A percentile compares a stretch with the other conserved stretches of the same genome.
phyloP scores from a whole-genome alignment of 2,888 invertebrate genomes.

The Auanema sp. region DNA sequence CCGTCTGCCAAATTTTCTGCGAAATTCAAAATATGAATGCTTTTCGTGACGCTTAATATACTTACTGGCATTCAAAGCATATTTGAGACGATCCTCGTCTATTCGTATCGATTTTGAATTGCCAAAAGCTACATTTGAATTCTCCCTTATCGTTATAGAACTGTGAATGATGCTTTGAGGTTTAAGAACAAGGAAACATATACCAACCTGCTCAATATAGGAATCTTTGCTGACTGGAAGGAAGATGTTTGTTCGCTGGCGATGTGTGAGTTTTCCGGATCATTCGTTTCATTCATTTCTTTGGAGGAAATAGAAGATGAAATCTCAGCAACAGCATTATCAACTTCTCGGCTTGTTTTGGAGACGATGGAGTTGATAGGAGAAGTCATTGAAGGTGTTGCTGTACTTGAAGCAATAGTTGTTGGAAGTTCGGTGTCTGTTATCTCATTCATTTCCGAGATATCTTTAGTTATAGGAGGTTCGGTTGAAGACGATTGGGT shows the following conservation, averaged over 20 bases:
- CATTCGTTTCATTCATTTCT: no score
- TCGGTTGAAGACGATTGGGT: not conserved
- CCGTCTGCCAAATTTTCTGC: slow-evolving; percentile 50
- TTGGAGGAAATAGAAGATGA: not conserved
- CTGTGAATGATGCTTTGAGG: not conserved
- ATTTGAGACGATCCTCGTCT: not conserved
- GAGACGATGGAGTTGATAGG: not conserved
- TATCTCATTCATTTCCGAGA: not conserved
- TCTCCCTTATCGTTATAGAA: not conserved
- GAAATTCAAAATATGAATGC: slow-evolving; percentile 14
- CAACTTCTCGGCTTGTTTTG: not conserved
- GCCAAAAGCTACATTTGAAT: no score
- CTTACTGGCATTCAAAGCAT: not conserved
- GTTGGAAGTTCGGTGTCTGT: no score
- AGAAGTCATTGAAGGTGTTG: not conserved
- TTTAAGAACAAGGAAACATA: not conserved
- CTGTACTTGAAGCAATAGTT: no score
- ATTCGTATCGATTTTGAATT: no score
- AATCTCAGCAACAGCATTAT: not conserved
- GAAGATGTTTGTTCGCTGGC: no score
- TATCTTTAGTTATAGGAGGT: not conserved
- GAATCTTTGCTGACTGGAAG: no score
- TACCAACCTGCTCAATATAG: not conserved
- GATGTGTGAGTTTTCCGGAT: no score
- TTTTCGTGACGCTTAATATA: no score